These are phyloP conservation scores for Bombus fervidus DNA, from an alignment of 1,140 invertebrate species.

Conservation along the genomic window DNA sequence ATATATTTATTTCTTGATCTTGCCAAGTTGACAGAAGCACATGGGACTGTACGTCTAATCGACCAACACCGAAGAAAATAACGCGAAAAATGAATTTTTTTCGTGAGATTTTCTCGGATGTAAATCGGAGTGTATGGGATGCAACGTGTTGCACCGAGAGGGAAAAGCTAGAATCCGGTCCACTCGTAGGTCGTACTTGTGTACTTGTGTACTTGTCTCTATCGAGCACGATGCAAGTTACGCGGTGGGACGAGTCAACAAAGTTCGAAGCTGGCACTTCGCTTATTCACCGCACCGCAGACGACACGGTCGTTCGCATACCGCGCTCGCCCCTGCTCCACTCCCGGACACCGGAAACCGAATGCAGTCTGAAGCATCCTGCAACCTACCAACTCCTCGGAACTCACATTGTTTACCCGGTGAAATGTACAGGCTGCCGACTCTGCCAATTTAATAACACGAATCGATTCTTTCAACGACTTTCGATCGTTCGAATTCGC, in stretches of 20 bases:
- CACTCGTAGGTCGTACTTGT: background rate
- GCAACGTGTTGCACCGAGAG: too few species aligned
- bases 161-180: background rate
- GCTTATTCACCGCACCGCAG: constrained; percentile 37
- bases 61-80: too few species aligned
- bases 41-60: too few species aligned
- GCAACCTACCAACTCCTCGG: background rate
- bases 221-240: constrained; percentile 17
- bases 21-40: background rate
- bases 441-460: constrained; percentile 8
- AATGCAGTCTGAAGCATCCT: constrained; percentile 33
- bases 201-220: background rate
- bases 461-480: background rate
- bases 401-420: constrained; percentile 11
- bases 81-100: too few species aligned
- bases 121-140: too few species aligned
- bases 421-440: background rate
- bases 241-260: constrained; percentile 46
- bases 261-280: constrained; percentile 50
- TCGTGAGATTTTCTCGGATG: too few species aligned
- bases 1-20: background rate
- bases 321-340: background rate
- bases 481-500: background rate
- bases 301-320: constrained; percentile 16
- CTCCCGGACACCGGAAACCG: constrained; percentile 26